These are phyloP conservation scores for Dinocampus coccinellae DNA, from an alignment of 2,888 invertebrate species.

Conservation along the genomic window DNA sequence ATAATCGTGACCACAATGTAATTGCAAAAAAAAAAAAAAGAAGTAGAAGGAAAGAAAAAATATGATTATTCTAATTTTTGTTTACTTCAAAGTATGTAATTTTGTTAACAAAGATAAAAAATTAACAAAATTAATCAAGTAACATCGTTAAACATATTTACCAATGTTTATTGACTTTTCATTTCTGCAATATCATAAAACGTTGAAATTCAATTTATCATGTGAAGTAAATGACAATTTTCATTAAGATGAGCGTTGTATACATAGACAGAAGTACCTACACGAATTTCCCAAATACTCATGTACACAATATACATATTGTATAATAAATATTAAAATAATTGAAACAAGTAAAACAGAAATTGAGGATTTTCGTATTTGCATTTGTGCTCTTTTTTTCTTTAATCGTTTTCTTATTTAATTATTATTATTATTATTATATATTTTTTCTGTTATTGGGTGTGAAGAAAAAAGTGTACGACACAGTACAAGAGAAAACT, in stretches of 20 bases:
- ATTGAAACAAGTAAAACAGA: conserved; percentile 10
- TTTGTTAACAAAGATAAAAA: no score
- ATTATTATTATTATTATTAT: no score
- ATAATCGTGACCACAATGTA: background rate
- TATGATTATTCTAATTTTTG: background rate
- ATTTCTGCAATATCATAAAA: background rate
- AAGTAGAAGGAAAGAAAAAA: background rate
- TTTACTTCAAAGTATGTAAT: no score
- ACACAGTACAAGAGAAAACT: conserved; percentile 13
- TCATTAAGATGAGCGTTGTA: background rate
- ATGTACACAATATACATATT: background rate
- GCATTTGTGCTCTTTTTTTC: background rate
- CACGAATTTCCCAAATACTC: background rate
- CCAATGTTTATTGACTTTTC: background rate
- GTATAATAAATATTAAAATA: background rate
- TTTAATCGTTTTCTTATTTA: no score
- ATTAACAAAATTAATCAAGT: no score
- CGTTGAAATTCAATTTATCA: background rate
- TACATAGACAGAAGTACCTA: background rate
- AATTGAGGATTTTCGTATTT: conserved; percentile 15
- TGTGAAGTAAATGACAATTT: background rate
- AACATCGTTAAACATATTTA: no score
- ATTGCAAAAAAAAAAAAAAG: background rate
- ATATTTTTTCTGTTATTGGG: no score
- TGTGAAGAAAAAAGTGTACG: background rate